Percentiles rank a stretch among this genome's conserved stretches.
phyloP scores from a whole-genome alignment of 2,113 vertebrate species.

The Scartelaos histophorus region DNA sequence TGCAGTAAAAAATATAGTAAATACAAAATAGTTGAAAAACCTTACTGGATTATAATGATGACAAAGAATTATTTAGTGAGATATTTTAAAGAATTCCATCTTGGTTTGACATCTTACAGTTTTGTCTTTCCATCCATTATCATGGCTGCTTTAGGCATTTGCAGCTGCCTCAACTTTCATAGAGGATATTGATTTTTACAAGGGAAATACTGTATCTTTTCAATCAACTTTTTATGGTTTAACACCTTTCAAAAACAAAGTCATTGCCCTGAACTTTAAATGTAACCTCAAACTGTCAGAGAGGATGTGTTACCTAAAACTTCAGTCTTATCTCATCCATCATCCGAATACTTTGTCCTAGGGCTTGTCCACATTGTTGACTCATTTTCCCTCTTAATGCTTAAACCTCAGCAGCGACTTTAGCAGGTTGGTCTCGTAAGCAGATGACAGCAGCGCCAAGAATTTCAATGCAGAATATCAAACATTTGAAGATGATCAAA shows the following conservation, averaged over 20 bases:
- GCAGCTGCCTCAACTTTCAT: not conserved
- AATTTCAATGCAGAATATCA: constrained; percentile 6
- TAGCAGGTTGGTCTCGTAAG: not conserved
- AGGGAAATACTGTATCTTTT: not conserved
- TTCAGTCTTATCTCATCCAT: not conserved
- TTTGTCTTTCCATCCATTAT: not conserved
- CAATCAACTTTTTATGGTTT: not conserved
- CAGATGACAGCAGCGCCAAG: constrained; percentile 5
- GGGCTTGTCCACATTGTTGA: not conserved
- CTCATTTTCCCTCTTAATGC: not conserved
- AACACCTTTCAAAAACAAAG: not conserved
- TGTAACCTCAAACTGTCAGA: not conserved
- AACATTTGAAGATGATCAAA: constrained; percentile 11
- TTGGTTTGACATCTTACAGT: not conserved
- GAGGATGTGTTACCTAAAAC: not conserved
- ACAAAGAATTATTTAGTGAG: not conserved
- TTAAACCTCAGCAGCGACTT: not conserved
- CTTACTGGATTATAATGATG: not conserved
- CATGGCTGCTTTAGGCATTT: not conserved
- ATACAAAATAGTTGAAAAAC: not conserved
- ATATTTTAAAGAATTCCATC: not conserved
- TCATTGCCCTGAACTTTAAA: not conserved
- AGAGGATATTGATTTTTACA: not conserved
- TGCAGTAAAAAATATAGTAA: too few relatives aligned
- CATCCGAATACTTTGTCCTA: not conserved